These are phyloP conservation scores for Petrocephalus sullivani DNA, from an alignment of 2,797 vertebrate species.

Conservation along the genomic window DNA sequence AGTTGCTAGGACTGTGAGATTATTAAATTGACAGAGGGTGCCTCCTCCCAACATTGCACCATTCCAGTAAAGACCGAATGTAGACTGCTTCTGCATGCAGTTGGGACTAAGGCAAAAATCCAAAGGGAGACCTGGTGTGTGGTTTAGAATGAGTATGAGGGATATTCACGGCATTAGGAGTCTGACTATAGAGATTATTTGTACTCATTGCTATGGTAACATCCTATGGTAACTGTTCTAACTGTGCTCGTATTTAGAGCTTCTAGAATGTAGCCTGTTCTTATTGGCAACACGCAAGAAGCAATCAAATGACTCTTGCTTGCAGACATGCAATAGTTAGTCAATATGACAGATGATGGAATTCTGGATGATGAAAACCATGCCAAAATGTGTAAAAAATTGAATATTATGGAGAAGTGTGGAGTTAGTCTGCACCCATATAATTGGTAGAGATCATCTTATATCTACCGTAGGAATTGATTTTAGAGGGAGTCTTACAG, in stretches of 20 bases:
- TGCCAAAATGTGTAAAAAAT: not conserved
- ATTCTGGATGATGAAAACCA: not conserved
- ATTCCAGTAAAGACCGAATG: not conserved
- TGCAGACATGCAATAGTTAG: not conserved
- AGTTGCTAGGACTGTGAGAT: not conserved
- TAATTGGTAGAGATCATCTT: not conserved
- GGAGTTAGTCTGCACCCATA: not conserved
- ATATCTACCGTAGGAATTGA: not conserved
- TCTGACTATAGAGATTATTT: not conserved
- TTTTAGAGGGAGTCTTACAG: not conserved
- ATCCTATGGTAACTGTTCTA: not conserved
- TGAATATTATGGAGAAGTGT: not conserved
- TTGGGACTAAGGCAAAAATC: not conserved
- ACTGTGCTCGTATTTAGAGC: not conserved
- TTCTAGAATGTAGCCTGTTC: not conserved
- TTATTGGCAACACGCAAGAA: not conserved
- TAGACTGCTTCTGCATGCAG: not conserved
- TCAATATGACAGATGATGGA: not conserved
- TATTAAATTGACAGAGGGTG: not conserved
- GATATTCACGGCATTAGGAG: not conserved
- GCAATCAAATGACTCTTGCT: not conserved
- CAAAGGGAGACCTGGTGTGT: not conserved
- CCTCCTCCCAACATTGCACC: not conserved
- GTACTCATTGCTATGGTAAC: not conserved
- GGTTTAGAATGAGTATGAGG: not conserved